Evolutionary conservation across 2,113 vertebrate species (phyloP).

Genomic region (Menidia beryllina): DNA sequence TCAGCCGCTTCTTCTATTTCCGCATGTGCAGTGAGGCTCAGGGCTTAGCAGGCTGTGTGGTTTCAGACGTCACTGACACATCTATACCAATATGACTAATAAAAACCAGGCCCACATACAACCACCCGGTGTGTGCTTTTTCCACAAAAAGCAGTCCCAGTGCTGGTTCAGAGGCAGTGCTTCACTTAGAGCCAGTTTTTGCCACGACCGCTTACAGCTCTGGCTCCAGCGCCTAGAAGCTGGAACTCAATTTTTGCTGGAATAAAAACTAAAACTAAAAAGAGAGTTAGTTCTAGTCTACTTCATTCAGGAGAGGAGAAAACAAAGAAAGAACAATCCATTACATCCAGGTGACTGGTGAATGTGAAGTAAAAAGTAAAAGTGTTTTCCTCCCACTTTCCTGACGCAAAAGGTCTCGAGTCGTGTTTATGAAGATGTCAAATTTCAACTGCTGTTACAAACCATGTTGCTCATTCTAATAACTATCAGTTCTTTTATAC

Average conservation of each 20-base stretch:
- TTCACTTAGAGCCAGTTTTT: not conserved
- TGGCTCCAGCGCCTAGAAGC: too few species aligned
- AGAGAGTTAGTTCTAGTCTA: too few species aligned
- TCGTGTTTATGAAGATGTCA: not conserved
- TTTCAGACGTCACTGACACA: not conserved
- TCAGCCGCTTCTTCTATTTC: not conserved
- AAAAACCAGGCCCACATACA: not conserved
- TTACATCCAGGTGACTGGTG: too few species aligned
- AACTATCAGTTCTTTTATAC: too few species aligned
- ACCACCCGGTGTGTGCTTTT: not conserved
- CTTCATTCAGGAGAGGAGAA: too few species aligned
- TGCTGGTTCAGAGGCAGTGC: not conserved
- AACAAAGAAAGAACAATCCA: too few species aligned
- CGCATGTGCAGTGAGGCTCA: not conserved
- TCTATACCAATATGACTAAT: not conserved
- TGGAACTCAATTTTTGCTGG: too few species aligned
- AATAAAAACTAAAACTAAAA: too few species aligned
- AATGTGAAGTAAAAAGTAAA: too few species aligned
- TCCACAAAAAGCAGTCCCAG: not conserved
- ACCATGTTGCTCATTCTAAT: not conserved
- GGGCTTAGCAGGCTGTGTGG: not conserved
- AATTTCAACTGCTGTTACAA: not conserved
- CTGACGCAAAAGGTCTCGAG: too few species aligned
- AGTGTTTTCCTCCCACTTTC: too few species aligned
- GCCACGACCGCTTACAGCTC: too few species aligned